Evolutionary conservation across 64 coral and sea anemone species (phyloP).

Genomic region (Catalaphyllia jardinei): DNA sequence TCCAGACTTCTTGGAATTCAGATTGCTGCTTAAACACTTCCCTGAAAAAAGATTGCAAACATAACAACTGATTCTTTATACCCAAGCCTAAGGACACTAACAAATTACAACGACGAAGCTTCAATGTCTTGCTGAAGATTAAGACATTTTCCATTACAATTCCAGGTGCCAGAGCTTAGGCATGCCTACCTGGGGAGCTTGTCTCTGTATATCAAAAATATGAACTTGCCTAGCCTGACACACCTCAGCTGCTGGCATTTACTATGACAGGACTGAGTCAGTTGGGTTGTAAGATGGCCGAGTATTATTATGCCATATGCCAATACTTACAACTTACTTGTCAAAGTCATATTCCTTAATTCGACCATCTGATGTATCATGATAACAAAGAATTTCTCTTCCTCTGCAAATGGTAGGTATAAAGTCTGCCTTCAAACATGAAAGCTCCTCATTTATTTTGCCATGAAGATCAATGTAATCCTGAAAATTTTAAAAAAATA

Average conservation of each 20-base stretch:
- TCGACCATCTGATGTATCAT: conserved; percentile 56
- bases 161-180: no score
- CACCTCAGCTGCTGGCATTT: no score
- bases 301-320: neutral
- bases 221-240: no score
- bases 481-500: neutral
- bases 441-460: conserved; percentile 37
- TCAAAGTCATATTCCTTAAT: conserved; percentile 79
- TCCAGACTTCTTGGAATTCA: conserved; percentile 58
- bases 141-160: no score
- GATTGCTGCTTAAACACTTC: conserved; percentile 27
- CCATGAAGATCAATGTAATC: neutral
- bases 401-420: conserved; percentile 67
- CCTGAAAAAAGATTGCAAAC: conserved; percentile 1
- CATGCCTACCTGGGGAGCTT: no score
- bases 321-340: conserved; percentile 18
- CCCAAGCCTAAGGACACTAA: neutral
- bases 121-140: no score
- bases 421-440: conserved; percentile 21
- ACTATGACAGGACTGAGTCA: no score
- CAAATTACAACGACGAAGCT: no score
- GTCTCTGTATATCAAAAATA: no score
- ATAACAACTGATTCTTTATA: neutral
- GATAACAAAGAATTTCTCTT: conserved; percentile 46
- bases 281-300: no score